Conservation (phyloP, 2,113 vertebrate genomes). For the Arenaria interpres region DNA sequence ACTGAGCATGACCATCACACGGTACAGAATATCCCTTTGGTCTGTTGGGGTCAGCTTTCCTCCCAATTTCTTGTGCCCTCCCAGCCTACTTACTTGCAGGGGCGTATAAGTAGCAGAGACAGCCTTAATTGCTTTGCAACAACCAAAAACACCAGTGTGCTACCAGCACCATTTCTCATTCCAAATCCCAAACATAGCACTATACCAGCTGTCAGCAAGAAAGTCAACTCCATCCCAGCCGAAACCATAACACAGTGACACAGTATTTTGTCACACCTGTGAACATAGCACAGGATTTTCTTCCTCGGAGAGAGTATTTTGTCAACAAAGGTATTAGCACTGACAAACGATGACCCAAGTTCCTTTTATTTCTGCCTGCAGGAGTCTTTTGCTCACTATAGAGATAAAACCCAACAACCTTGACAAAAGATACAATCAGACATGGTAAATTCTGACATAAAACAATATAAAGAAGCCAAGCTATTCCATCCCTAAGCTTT, state of each 20-base stretch:
- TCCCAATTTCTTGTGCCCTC: background rate
- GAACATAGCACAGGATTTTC: background rate
- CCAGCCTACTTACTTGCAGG: background rate
- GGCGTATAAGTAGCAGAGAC: background rate
- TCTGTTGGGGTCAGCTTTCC: background rate
- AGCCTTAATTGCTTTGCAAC: background rate
- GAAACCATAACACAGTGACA: background rate
- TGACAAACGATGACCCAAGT: background rate
- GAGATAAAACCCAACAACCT: background rate
- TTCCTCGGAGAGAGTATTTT: background rate
- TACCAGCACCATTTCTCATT: background rate
- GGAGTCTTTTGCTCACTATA: background rate
- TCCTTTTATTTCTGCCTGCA: background rate
- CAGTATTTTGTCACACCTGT: background rate
- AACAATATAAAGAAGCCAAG: fast-evolving
- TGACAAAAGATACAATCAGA: background rate
- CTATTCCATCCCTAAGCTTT: background rate
- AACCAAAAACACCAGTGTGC: background rate
- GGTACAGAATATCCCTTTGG: background rate
- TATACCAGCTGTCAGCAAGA: background rate
- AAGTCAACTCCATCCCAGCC: background rate
- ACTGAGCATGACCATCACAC: background rate
- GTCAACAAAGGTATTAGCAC: background rate
- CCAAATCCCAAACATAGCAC: background rate
- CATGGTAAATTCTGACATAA: background rate